phyloP scores from a whole-genome alignment of 30 jellyfish, hydroid and myxozoan genomes.

The Pseudorhiza aurosa region DNA sequence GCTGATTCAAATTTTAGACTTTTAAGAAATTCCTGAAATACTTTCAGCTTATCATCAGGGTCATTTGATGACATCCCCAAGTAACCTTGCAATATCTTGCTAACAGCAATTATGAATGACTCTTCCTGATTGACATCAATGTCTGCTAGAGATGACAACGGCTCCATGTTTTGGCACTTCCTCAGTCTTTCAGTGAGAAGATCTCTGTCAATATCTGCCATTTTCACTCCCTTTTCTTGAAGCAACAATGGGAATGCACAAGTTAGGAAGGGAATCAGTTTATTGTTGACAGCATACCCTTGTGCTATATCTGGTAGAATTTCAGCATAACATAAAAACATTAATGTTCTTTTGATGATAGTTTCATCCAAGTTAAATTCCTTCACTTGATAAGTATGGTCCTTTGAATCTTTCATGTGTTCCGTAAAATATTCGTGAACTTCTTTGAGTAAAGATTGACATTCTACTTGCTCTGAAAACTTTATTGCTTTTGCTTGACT shows the following conservation, averaged over 20 bases:
- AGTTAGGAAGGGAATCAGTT: slow-evolving; percentile 83
- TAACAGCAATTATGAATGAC: slow-evolving; percentile 7
- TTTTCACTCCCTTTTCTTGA: slow-evolving; percentile 67
- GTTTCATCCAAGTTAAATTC: slow-evolving; percentile 35
- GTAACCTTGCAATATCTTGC: background rate
- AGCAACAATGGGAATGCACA: slow-evolving; percentile 85
- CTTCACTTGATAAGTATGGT: slow-evolving; percentile 33
- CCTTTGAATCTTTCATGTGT: slow-evolving; percentile 25
- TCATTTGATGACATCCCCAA: background rate
- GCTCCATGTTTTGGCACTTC: slow-evolving; percentile 22
- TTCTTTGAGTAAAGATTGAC: slow-evolving; percentile 13
- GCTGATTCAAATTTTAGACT: slow-evolving; percentile 17
- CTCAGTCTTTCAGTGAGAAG: slow-evolving; percentile 11
- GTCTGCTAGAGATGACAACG: background rate
- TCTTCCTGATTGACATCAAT: background rate
- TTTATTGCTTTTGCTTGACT: slow-evolving; percentile 70
- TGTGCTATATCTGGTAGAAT: slow-evolving; percentile 68
- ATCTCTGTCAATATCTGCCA: slow-evolving; percentile 2
- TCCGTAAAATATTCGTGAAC: slow-evolving; percentile 41
- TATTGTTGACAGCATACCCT: slow-evolving; percentile 32
- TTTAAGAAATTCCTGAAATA: slow-evolving; percentile 1
- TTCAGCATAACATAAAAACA: slow-evolving; percentile 78
- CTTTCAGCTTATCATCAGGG: background rate
- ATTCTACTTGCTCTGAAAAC: slow-evolving; percentile 57
- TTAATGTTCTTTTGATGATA: slow-evolving; percentile 59